A percentile compares a stretch with the other conserved stretches of the same genome.
phyloP scores from a whole-genome alignment of 35 echinoderm and acorn worm genomes.

The Lytechinus variegatus region DNA sequence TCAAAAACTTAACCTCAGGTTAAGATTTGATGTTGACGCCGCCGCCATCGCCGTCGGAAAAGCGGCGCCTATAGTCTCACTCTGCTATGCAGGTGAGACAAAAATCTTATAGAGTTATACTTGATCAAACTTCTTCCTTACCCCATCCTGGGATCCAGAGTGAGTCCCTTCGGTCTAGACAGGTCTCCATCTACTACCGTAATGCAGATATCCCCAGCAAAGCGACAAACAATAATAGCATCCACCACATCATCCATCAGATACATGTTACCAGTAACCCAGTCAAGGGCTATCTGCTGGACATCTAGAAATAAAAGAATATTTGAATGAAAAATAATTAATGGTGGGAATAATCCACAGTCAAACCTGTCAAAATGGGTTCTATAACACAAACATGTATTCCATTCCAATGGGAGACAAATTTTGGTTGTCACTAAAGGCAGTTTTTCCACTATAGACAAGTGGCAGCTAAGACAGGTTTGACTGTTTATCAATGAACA shows the following conservation, averaged over 20 bases:
- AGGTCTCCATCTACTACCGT: slow-evolving; percentile 58
- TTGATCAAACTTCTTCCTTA: slow-evolving; percentile 2
- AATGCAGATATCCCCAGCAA: slow-evolving; percentile 56
- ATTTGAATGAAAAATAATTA: background rate
- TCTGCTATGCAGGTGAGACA: no score
- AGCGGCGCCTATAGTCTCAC: no score
- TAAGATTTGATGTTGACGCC: no score
- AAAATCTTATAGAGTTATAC: no score
- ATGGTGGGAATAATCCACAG: no score
- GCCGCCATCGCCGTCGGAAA: no score
- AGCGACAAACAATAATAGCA: slow-evolving; percentile 64
- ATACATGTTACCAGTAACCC: slow-evolving; percentile 79
- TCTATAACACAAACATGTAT: background rate
- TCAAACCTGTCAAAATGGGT: background rate
- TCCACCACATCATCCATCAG: slow-evolving; percentile 71
- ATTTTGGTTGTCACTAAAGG: no score
- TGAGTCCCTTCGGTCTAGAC: slow-evolving; percentile 64
- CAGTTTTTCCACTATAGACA: no score
- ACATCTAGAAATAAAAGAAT: slow-evolving; percentile 59
- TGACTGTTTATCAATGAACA: no score
- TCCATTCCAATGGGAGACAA: no score
- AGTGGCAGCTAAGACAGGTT: no score
- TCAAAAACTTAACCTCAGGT: no score
- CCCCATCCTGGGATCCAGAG: slow-evolving; percentile 77
- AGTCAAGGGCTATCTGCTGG: slow-evolving; percentile 87